Base-by-base conservation (phyloP, 2,888 invertebrate species). In the Cactoblastis cactorum region DNA sequence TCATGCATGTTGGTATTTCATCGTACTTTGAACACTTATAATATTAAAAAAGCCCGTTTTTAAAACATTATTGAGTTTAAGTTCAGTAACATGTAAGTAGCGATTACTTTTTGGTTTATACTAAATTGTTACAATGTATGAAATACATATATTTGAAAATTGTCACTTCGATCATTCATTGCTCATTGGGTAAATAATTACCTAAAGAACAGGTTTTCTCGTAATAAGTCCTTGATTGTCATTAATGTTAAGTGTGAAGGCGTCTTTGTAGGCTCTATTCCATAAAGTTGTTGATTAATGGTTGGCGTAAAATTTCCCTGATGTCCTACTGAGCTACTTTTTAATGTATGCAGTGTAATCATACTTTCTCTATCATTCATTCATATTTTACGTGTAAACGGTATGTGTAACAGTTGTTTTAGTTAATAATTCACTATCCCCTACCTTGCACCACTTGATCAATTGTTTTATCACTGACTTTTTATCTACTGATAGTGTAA, bases 181-280 rank as follows among this genome's bases (percentile, higher is more conserved):
- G 43, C 28, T 28, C 14, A 6, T 28, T 43, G 28, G 63, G 61
- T 63, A 61, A 59, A 57, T 68, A 70, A 69, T 71, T 75, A 67
- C 60, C 64, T 56, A 65, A 62, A 55, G 55, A 74, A 82, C 81
- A 59, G 72, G 81, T 81, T 80, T 80, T 75, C 74, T 66, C 68
- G 67, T 70, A 61, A 57, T 56, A 53, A 57, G 80, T 76, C 80
- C 78, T 80, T 82, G 78, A 66, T 63, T 55, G 49, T 68, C 65
- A 62, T 59, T 65, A 69, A 77, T 70, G 69, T 61, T 68, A 47
- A 56, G 15, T 32, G 28, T 52, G 54, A 45, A 45, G 54, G 53
- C 45, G 37, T 19, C 12, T 32, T 32, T 34, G 32, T 9, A 41
- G 15, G 8, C 12, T 34, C n/a, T 0, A 14, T 12, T n/a, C n/a